Base-by-base conservation (phyloP, 2,888 invertebrate genomes). In the Thumatha senex region DNA sequence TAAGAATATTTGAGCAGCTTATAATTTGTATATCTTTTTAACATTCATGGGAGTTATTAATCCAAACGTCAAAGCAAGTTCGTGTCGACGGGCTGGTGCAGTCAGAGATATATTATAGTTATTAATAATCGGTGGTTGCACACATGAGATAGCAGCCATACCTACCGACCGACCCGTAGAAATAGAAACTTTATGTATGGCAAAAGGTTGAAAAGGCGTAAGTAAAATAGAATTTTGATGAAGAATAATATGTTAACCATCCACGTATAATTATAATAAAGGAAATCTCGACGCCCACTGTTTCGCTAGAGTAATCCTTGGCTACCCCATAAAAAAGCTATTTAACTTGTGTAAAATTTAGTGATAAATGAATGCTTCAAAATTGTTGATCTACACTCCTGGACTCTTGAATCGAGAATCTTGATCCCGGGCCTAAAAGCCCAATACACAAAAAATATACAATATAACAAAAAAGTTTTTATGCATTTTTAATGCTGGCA, bases 91-190 rank as follows among this genome's bases (percentile, higher is more conserved):
- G 66, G 72, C 74, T 75, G 69, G 74, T 77, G 76, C 74, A 77
- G 70, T 69, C 71, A 62, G 80, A 81, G 85, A 88, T 80, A 86
- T 88, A 87, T 88, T 84, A 82, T 67, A 72, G 81, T 78, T 79
- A 86, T 89, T 84, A 85, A 88, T 88, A 86, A 83, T 84, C 80
- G 79, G 80, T 74, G 83, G 82, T 79, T 84, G 86, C 80, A 81
- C 76, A 78, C 74, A 67, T 68, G 77, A 86, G 87, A 88, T 87
- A 86, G 72, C 80, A 24, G 18, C 76, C 65, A 70, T 65, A 58
- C 39, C 44, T 47, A 71, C 68, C 61, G 76, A 78, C 83, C n/a
- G 82, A 82, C 3, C 79, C 72, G 70, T 80, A 79, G 18, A 24
- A 24, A 24, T 24, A 24, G 18, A 24, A 24, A 24, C 18, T 2